A percentile compares a stretch with the other conserved stretches of the same genome.
Conservation (phyloP, 1,140 invertebrate genomes). For the Leptopilina clavipes region DNA sequence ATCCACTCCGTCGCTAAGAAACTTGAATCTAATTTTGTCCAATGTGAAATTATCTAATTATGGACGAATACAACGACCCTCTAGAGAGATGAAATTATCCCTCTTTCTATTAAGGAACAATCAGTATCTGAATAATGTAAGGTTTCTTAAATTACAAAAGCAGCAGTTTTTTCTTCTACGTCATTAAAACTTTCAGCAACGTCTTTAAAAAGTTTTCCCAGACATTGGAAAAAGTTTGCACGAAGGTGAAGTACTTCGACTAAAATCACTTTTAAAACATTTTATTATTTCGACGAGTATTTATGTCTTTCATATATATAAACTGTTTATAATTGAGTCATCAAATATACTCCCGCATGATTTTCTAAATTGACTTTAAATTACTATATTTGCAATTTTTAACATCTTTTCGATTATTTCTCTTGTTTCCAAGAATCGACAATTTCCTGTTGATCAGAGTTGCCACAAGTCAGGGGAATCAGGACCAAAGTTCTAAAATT, state of each 20-base stretch:
- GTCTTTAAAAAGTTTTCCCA: constrained; percentile 12
- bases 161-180: constrained; percentile 23
- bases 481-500: no score
- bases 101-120: constrained; percentile 5
- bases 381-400: no score
- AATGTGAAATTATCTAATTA: neutral
- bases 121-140: constrained; percentile 23
- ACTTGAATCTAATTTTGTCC: neutral
- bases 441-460: no score
- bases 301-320: neutral
- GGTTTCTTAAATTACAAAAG: constrained; percentile 23
- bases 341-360: no score
- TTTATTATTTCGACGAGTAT: constrained; percentile 10
- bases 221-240: neutral
- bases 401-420: no score
- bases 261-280: neutral
- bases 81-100: neutral
- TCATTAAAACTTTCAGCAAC: constrained; percentile 26
- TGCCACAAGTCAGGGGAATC: no score
- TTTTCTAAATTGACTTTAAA: no score
- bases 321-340: neutral
- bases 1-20: no score
- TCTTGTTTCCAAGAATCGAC: no score
- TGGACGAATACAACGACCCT: neutral
- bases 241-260: neutral